These are phyloP conservation scores for Melitaea cinxia DNA, from an alignment of 1,140 invertebrate genomes.

Conservation along the genomic window DNA sequence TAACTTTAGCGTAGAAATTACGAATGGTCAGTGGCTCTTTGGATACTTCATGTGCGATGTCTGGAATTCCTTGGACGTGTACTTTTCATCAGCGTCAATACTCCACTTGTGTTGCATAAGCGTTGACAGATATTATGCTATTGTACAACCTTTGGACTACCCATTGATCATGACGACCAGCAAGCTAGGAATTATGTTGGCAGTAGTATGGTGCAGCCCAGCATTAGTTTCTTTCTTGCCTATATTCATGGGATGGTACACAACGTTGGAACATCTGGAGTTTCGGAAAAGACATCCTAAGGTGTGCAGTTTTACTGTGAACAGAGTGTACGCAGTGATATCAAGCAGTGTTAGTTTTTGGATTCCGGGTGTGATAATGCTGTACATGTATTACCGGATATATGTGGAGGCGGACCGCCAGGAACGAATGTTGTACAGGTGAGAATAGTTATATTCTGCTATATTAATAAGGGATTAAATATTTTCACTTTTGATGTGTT, in stretches of 20 bases:
- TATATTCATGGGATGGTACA: slow-evolving; percentile 97
- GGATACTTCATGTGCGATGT: slow-evolving; percentile 96
- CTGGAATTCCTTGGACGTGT: slow-evolving; percentile 97
- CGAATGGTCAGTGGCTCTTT: slow-evolving; percentile 93
- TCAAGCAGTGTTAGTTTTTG: slow-evolving; percentile 97
- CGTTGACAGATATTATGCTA: slow-evolving; percentile 94
- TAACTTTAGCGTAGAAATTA: slow-evolving; percentile 93
- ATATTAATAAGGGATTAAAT: no score
- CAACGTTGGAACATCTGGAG: slow-evolving; percentile 89
- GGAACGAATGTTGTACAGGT: slow-evolving; percentile 95
- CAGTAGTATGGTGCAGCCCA: slow-evolving; percentile 95
- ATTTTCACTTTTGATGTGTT: no score
- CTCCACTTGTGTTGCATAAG: slow-evolving; percentile 96
- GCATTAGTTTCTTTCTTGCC: slow-evolving; percentile 96
- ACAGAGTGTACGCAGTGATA: slow-evolving; percentile 93
- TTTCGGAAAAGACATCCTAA: slow-evolving; percentile 87
- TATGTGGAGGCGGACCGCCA: slow-evolving; percentile 95
- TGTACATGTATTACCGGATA: slow-evolving; percentile 96
- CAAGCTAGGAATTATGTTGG: slow-evolving; percentile 88
- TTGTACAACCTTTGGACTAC: slow-evolving; percentile 94
- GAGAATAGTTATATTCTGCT: slow-evolving; percentile 20
- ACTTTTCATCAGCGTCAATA: slow-evolving; percentile 96
- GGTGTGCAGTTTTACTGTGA: slow-evolving; percentile 93
- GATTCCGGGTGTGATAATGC: slow-evolving; percentile 97
- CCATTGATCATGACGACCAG: slow-evolving; percentile 93